Evolutionary conservation across 2,797 vertebrate species (phyloP), one percentile per base, ranked within the genome.

Genomic region (Hipposideros larvatus): DNA sequence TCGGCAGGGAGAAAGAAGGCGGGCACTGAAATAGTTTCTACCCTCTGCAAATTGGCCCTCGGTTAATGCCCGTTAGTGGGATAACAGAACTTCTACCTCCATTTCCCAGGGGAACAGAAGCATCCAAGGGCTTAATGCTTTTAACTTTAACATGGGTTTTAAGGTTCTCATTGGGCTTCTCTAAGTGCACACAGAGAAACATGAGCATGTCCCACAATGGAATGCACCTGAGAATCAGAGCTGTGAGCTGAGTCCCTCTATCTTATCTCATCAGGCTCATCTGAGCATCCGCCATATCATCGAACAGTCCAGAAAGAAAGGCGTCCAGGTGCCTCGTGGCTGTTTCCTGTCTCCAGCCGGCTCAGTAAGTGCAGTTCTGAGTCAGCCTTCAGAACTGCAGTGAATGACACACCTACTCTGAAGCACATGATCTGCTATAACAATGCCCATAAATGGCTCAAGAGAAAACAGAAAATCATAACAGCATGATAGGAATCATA

Each of bases 401-500:
- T 77, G 96, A 96, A 95, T 0, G 28, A 77, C 86, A 90, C 70
- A 87, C 85, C 85, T 85, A 96, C 95, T 97, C 97, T 90, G 90
- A 92, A 85, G 89, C 91, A 70, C 82, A 57, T 94, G 90, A 94
- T 92, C 79, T 0, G 95, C 94, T 73, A 87, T 88, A 97, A 94
- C 31, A 96, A 97, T 31, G 87, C 75, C 90, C 11, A 57, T 43
- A 92, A 97, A 3, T 2, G 66, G 92, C 83, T 80, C 71, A 95
- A 95, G 87, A 97, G 79, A 92, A 95, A 94, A 80, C 28, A 95
- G 79, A 97, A 97, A 93, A 96, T 82, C 66, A 31, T 71, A 92
- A 51, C 55, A 70, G 93, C 97, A 95, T 96, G 98, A 98, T 51
- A n/a, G 31, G 5, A 80, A 92, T 95, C 83, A 75, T 73, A 98